These are phyloP conservation scores for Agapornis canus DNA, from an alignment of 2,797 vertebrate genomes.

Conservation along the genomic window DNA sequence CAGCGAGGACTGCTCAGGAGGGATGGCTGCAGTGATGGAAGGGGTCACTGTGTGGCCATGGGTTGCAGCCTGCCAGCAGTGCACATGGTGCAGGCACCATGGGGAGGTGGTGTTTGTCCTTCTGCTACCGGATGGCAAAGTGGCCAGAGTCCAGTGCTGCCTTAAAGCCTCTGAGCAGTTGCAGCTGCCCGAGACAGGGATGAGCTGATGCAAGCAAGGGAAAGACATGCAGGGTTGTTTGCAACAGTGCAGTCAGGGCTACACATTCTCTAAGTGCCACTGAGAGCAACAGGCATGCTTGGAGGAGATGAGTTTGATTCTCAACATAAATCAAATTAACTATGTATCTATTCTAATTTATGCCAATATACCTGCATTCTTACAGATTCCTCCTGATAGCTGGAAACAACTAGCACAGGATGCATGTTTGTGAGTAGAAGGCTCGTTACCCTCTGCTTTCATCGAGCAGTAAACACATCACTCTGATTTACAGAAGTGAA, in stretches of 20 bases:
- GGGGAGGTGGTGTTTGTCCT: fast-evolving
- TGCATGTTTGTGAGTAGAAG: background rate
- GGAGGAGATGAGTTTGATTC: background rate
- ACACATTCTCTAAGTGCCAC: fast-evolving
- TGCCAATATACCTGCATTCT: background rate
- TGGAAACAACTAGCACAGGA: background rate
- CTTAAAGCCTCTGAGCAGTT: background rate
- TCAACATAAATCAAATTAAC: background rate
- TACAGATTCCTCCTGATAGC: background rate
- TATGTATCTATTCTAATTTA: background rate
- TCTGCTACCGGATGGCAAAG: background rate
- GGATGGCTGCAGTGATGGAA: fast-evolving
- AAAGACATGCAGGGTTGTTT: background rate
- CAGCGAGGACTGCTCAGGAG: fast-evolving
- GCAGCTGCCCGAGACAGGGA: background rate
- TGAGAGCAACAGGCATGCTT: background rate
- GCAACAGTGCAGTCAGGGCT: background rate
- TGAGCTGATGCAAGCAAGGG: background rate
- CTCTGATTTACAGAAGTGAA: background rate
- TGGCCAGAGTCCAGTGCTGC: background rate
- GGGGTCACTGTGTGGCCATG: fast-evolving
- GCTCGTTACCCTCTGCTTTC: background rate
- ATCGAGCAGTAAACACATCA: background rate
- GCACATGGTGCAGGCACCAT: too few relatives aligned
- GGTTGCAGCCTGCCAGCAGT: background rate